Percentiles rank a stretch among this genome's conserved stretches.
Evolutionary conservation across 2,797 vertebrate species (phyloP).

Genomic region (Lepus oiostolus): DNA sequence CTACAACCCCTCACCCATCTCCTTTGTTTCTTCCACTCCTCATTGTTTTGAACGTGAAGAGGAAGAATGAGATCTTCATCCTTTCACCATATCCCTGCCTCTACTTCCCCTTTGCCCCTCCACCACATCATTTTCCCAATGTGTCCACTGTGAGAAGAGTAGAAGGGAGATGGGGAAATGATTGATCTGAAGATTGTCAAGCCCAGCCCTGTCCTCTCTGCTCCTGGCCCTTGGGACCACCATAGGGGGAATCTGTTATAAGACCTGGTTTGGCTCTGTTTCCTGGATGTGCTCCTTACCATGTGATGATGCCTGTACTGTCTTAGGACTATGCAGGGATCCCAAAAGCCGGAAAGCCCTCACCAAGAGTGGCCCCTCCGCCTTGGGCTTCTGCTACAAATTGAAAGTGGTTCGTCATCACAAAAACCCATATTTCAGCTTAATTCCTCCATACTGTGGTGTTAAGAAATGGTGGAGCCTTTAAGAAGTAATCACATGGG

Average conservation of each 20-base stretch:
- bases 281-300: too few species aligned
- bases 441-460: too few species aligned
- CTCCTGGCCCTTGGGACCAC: not conserved
- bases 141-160: not conserved
- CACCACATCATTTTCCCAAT: fast-evolving
- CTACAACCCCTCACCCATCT: not conserved
- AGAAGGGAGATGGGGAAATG: not conserved
- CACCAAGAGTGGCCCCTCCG: too few species aligned
- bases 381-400: too few species aligned
- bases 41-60: not conserved
- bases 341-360: too few species aligned
- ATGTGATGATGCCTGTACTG: too few species aligned
- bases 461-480: too few species aligned
- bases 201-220: not conserved
- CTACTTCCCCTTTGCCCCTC: not conserved
- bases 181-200: not conserved
- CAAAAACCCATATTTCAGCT: too few species aligned
- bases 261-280: too few species aligned
- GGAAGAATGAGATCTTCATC: not conserved
- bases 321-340: too few species aligned
- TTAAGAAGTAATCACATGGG: too few species aligned
- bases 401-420: too few species aligned
- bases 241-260: not conserved
- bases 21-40: not conserved
- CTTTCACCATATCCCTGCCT: not conserved